These are phyloP conservation scores for Lithophane semibrunnea DNA, from an alignment of 2,888 invertebrate genomes.

Conservation along the genomic window DNA sequence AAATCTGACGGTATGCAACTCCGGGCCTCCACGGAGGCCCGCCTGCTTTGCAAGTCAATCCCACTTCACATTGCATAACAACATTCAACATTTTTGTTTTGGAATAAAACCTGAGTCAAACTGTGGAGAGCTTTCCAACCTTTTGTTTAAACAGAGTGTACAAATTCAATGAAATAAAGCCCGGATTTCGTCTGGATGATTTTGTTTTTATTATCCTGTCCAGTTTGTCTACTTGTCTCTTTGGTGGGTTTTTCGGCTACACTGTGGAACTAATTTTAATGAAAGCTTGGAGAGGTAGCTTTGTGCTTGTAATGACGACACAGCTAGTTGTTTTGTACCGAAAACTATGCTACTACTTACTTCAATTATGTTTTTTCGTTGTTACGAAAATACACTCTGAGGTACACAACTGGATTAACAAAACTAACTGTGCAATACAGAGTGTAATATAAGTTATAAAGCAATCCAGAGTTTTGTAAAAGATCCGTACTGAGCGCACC, in stretches of 20 bases:
- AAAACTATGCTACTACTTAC: too few relatives aligned
- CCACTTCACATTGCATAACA: constrained; percentile 69
- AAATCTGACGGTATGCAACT: constrained; percentile 53
- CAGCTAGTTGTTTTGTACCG: background rate
- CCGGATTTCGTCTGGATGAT: constrained; percentile 33
- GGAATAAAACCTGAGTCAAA: constrained; percentile 49
- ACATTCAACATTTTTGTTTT: constrained; percentile 65
- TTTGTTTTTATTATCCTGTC: constrained; percentile 32
- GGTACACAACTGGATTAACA: background rate
- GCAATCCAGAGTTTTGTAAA: background rate
- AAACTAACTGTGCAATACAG: background rate
- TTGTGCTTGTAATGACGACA: constrained; percentile 15
- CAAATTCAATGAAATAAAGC: constrained; percentile 44
- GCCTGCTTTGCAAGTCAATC: constrained; percentile 81
- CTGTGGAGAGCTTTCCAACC: constrained; percentile 35
- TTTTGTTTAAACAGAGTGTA: constrained; percentile 44
- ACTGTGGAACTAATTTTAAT: constrained; percentile 40
- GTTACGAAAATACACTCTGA: background rate
- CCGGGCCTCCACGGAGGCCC: constrained; percentile 42
- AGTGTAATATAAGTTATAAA: too few relatives aligned
- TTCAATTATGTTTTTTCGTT: background rate
- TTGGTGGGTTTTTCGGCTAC: constrained; percentile 20
- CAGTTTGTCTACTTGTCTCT: constrained; percentile 10
- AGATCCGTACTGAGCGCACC: constrained; percentile 3
- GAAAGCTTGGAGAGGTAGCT: constrained; percentile 21